Evolutionary conservation across 2,888 invertebrate genomes (phyloP), one percentile per base, ranked within the genome.

Genomic region (Cerastis leucographa): DNA sequence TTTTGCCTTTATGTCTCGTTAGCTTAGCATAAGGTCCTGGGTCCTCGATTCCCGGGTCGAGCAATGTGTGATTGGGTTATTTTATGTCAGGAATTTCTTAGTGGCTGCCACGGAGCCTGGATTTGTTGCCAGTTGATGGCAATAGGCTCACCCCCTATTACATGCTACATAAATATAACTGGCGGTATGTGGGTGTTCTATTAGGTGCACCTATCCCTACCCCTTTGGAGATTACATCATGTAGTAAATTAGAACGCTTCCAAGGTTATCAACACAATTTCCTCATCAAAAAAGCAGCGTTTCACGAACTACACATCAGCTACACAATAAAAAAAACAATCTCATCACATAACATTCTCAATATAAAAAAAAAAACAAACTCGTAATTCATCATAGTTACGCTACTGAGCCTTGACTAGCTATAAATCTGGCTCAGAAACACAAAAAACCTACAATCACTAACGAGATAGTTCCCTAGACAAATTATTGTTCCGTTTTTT

Each of bases 391-490:
- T 86, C 74, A 78, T 61, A 83, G 51, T 49, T 14, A 17, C n/a
- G 46, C 19, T n/a, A 35, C 46, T 76, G 11, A 46, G 44, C 35
- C 69, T 44, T 76, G 80, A 65, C 68, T 49, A 35, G 71, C 62
- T 35, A 87, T 86, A 86, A 83, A 83, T 87, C 84, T 66, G 61
- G 46, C 76, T 86, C 51, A 72, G 62, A 70, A 78, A 80, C 35
- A 81, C 65, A 82, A 87, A 81, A 76, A 72, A 79, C 59, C 51
- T 40, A 51, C 62, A 71, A 68, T 14, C 54, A 40, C 71, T 84
- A 84, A 86, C 80, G 82, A 80, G 87, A 88, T 80, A 82, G 85
- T 80, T 86, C 56, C 65, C 71, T 14, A 71, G 79, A 88, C 74
- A 84, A 81, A 88, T 78, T 71, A 88, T 82, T 80, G 61, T 71